These are phyloP conservation scores for Drosophila burlai DNA, from an alignment of 1,140 invertebrate species.

Conservation along the genomic window DNA sequence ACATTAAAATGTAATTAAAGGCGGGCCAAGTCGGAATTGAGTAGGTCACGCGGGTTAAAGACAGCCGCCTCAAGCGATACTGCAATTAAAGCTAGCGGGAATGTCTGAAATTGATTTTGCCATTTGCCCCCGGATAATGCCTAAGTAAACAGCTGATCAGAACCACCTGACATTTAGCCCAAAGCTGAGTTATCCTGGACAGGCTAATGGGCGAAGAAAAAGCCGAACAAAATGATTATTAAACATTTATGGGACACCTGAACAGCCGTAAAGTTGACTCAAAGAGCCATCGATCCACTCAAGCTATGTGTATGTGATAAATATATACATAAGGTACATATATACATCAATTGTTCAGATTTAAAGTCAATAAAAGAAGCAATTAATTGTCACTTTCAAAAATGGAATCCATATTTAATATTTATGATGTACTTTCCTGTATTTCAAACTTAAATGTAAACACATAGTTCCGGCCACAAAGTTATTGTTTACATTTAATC, in stretches of 20 bases:
- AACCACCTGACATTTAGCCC: slow-evolving; percentile 50
- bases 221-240: slow-evolving; percentile 46
- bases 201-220: slow-evolving; percentile 56
- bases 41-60: slow-evolving; percentile 45
- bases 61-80: slow-evolving; percentile 35
- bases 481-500: not conserved
- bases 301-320: not conserved
- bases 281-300: not conserved
- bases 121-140: slow-evolving; percentile 58
- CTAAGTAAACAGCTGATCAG: slow-evolving; percentile 39
- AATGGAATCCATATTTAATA: not conserved
- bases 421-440: not conserved
- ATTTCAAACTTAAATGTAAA: not conserved
- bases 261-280: slow-evolving; percentile 12
- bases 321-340: too few relatives aligned
- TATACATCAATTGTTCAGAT: not conserved
- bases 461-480: not conserved
- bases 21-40: slow-evolving; percentile 11
- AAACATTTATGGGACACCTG: slow-evolving; percentile 57
- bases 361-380: not conserved
- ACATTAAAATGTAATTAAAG: slow-evolving; percentile 67
- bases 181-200: slow-evolving; percentile 45
- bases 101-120: slow-evolving; percentile 62
- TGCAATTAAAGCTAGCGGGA: slow-evolving; percentile 66
- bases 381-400: not conserved